These are phyloP conservation scores for Corapipo altera DNA, from an alignment of 2,113 vertebrate species.

Conservation along the genomic window DNA sequence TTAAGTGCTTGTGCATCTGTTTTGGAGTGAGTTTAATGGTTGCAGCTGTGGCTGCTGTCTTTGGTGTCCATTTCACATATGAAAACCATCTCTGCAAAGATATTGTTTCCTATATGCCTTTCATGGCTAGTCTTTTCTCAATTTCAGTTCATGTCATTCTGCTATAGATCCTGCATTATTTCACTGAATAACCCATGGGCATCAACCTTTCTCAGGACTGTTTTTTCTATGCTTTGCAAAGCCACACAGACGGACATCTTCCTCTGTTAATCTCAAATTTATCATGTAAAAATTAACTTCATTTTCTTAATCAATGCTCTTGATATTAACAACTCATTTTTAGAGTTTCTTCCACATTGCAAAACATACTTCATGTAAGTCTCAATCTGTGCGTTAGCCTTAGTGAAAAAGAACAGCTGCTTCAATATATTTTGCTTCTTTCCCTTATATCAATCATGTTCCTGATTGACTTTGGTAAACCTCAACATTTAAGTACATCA, in stretches of 20 bases:
- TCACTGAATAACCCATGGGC: background rate
- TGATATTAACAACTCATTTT: background rate
- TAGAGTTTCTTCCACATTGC: background rate
- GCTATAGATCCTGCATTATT: background rate
- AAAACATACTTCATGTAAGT: background rate
- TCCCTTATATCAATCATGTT: background rate
- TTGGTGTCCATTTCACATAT: background rate
- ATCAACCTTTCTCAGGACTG: background rate
- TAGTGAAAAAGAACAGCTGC: background rate
- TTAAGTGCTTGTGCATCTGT: background rate
- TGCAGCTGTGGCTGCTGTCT: background rate
- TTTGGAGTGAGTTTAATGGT: background rate
- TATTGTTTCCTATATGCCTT: background rate
- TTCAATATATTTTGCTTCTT: background rate
- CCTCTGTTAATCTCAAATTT: background rate
- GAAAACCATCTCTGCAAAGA: background rate
- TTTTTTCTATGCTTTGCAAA: background rate
- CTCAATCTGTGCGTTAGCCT: background rate
- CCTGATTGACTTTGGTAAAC: background rate
- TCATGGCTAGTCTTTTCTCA: background rate
- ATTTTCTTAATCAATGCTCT: background rate
- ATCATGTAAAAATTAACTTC: background rate
- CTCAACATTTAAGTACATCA: background rate
- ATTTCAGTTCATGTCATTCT: background rate
- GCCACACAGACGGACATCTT: background rate